Base-by-base conservation (phyloP, 2,113 vertebrate genomes). In the Andinoacara biseriatus region DNA sequence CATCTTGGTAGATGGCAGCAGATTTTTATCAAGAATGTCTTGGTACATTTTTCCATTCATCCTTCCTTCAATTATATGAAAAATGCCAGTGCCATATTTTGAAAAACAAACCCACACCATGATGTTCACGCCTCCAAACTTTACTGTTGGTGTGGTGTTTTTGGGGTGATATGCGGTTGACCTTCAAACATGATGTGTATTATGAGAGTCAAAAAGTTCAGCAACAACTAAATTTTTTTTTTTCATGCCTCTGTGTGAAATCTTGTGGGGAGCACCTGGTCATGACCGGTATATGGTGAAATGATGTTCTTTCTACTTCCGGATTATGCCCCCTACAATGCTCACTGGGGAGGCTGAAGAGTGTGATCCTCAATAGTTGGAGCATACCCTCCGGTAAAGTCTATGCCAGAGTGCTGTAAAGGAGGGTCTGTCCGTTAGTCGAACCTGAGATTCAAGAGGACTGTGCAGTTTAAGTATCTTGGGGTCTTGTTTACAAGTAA, bases 221-320 rank as follows among this genome's bases (percentile, higher is more conserved):
- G 5, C 29, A 31, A 29, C 9, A 59, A 76, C 15, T 8, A 26
- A 26, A 61, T 61, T 77, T 10, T 35, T 76, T 67, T 81, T n/a
- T n/a, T n/a, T n/a, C 1, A 61, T 31, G 40, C 24, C 52, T 58
- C 20, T 24, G 24, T 58, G 59, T 43, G 52, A 76, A 65, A 58
- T 58, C 33, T 63, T 31, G 60, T 4, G 7, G 13, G 29, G 56
- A 67, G 24, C 11, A 29, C 31, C 18, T 29, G 9, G 18, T 35
- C 8, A 52, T 11, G 1, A 15, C 20, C 1, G 0, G 20, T 75
- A 58, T 75, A 14, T 26, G 9, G n/a, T 40, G 3, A 58, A 10
- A 76, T 46, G 58, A 31, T 74, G 31, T 62, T 72, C 43, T 74
- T 78, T 78, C 62, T 22, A 61, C 22, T 84, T 78, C 26, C 6